phyloP scores from a whole-genome alignment of 1,140 invertebrate species.

The Achroia grisella region DNA sequence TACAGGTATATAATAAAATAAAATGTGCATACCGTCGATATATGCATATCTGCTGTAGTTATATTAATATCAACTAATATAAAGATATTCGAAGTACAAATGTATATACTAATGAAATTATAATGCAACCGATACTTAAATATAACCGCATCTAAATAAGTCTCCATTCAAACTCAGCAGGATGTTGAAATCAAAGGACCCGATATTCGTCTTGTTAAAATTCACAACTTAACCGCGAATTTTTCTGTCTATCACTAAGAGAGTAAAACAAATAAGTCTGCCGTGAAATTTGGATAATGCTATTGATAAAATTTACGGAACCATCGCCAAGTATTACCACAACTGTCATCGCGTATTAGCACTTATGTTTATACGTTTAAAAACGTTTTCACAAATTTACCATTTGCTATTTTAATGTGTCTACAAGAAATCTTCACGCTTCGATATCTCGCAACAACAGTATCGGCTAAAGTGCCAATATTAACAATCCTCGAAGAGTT shows the following conservation, averaged over 20 bases:
- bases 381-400: no score
- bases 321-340: neutral
- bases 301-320: slow-evolving; percentile 21
- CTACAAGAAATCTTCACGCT: slow-evolving; percentile 2
- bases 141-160: neutral
- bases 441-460: slow-evolving; percentile 1
- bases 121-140: no score
- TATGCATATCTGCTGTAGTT: no score
- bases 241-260: slow-evolving; percentile 21
- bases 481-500: slow-evolving; percentile 5
- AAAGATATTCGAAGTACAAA: no score
- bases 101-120: no score
- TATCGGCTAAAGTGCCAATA: slow-evolving; percentile 4
- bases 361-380: no score
- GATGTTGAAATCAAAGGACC: slow-evolving; percentile 6
- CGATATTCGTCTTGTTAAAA: slow-evolving; percentile 12
- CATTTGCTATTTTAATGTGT: no score
- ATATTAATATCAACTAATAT: no score
- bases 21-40: no score
- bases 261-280: slow-evolving; percentile 43
- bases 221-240: slow-evolving; percentile 21
- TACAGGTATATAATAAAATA: no score
- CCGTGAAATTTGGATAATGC: slow-evolving; percentile 51
- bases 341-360: no score
- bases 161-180: neutral